These are phyloP conservation scores for Parus major DNA, from an alignment of 2,113 vertebrate genomes.

Conservation along the genomic window DNA sequence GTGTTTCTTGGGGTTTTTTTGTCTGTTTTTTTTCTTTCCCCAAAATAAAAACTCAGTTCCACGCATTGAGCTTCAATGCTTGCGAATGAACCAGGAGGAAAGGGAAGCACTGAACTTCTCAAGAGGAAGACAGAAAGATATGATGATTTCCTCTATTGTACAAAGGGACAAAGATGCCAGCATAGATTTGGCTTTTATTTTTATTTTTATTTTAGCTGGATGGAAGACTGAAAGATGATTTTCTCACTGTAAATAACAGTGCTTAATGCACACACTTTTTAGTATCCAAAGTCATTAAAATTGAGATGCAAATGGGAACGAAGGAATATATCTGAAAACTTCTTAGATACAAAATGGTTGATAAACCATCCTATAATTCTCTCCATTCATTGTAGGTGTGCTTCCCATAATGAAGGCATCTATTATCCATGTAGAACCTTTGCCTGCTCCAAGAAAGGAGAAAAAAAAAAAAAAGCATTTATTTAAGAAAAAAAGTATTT, in stretches of 20 bases:
- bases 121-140: neutral
- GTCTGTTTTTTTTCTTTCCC: neutral
- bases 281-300: neutral
- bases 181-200: neutral
- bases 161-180: neutral
- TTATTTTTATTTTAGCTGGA: neutral
- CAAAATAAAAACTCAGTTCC: neutral
- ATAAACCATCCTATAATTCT: neutral
- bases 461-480: neutral
- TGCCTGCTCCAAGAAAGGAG: neutral
- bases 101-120: neutral
- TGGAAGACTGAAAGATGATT: neutral
- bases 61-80: neutral
- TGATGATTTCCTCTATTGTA: neutral
- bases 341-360: neutral
- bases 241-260: neutral
- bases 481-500: neutral
- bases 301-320: neutral
- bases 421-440: neutral
- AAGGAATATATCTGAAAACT: neutral
- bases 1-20: accelerated
- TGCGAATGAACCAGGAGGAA: neutral
- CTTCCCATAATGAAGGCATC: neutral
- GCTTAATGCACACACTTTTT: neutral
- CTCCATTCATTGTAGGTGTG: neutral